A percentile compares a stretch with the other conserved stretches of the same genome.
Conservation (phyloP, 2,113 vertebrate species). For the Phoenicopterus ruber region DNA sequence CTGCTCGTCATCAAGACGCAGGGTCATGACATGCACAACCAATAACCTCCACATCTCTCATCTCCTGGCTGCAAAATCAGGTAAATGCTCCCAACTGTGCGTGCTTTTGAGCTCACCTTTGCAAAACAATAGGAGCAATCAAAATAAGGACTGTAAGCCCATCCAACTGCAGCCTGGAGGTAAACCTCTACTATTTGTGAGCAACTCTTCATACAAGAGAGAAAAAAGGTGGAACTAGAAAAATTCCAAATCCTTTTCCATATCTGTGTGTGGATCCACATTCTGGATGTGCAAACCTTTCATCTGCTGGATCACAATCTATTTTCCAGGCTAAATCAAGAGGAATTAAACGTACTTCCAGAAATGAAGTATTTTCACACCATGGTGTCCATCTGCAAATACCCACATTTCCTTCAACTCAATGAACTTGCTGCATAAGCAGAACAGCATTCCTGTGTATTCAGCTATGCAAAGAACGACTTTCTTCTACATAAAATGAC, state of each 20-base stretch:
- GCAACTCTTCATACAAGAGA: background rate
- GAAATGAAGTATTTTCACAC: background rate
- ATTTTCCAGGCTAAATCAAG: background rate
- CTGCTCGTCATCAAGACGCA: background rate
- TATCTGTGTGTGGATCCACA: no score
- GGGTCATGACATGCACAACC: accelerated
- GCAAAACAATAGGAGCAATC: background rate
- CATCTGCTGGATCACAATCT: background rate
- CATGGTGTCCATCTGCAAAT: background rate
- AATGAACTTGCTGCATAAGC: background rate
- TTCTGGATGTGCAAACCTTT: background rate
- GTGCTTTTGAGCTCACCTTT: background rate
- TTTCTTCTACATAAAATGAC: background rate
- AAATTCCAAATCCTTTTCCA: background rate
- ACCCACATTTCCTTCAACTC: background rate
- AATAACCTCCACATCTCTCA: background rate
- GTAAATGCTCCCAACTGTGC: background rate
- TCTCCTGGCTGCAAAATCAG: background rate
- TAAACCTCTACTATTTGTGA: background rate
- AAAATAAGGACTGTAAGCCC: background rate
- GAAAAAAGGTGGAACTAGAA: background rate
- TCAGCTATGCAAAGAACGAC: background rate
- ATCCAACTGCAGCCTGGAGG: background rate
- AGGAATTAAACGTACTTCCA: background rate
- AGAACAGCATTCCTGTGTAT: background rate